Percentiles rank a stretch among this genome's conserved stretches.
Conservation (phyloP, 2,888 invertebrate species). For the Drosophila austrosaltans region DNA sequence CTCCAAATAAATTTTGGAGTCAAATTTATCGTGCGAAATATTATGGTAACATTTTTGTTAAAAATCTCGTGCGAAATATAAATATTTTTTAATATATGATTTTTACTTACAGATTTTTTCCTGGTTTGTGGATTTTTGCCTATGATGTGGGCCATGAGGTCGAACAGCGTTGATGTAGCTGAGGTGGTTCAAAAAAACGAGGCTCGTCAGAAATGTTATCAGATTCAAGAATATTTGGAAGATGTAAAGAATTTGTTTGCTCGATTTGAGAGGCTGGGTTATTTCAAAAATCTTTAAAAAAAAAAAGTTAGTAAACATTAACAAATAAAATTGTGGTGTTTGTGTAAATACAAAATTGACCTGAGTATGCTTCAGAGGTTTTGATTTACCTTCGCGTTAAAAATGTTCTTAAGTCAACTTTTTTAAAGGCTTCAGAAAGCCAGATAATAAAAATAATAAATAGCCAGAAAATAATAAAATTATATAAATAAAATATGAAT, state of each 20-base stretch:
- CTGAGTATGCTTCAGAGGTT: too few species aligned
- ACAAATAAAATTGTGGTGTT: too few species aligned
- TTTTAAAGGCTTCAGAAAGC: too few species aligned
- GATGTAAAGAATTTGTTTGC: conserved; percentile 29
- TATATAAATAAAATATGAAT: too few species aligned
- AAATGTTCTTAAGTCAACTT: too few species aligned
- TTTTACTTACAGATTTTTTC: not conserved
- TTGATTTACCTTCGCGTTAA: too few species aligned
- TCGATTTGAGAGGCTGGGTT: conserved; percentile 27
- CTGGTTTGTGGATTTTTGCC: conserved; percentile 32
- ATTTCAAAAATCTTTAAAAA: conserved; percentile 14
- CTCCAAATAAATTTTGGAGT: conserved; percentile 48
- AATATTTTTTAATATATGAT: conserved; percentile 12
- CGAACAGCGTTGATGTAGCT: not conserved
- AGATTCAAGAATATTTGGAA: conserved; percentile 19
- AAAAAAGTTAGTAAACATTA: not conserved
- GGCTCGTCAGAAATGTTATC: conserved; percentile 24
- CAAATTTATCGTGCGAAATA: conserved; percentile 50
- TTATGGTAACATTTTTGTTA: conserved; percentile 12
- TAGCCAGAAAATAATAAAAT: too few species aligned
- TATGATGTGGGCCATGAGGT: conserved; percentile 23
- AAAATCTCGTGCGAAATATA: conserved; percentile 38
- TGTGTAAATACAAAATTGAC: too few species aligned
- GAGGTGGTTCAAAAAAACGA: conserved; percentile 34
- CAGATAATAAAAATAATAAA: too few species aligned